phyloP scores from a whole-genome alignment of 1,140 invertebrate species.

The Teleopsis dalmanni region DNA sequence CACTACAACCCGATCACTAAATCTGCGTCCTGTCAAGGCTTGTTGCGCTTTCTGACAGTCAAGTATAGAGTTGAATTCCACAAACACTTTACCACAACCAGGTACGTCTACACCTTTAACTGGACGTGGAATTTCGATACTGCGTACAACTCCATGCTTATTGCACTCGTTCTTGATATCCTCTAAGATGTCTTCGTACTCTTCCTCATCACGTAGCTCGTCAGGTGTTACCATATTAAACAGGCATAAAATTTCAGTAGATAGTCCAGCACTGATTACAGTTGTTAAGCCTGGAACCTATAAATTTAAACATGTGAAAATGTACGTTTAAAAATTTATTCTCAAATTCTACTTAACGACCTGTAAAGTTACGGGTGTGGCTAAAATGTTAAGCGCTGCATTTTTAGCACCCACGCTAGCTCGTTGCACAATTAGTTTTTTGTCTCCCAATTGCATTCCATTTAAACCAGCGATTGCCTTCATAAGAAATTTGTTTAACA shows the following conservation, averaged over 20 bases:
- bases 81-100: conserved; percentile 98
- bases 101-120: conserved; percentile 96
- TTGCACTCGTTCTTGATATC: conserved; percentile 98
- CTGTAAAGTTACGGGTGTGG: conserved; percentile 67
- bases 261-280: conserved; percentile 79
- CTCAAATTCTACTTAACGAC: background rate
- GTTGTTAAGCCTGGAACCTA: conserved; percentile 89
- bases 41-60: conserved; percentile 99
- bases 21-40: conserved; percentile 93
- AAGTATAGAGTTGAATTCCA: conserved; percentile 92
- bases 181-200: conserved; percentile 98
- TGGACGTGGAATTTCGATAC: conserved; percentile 95
- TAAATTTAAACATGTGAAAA: too few species aligned
- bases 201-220: conserved; percentile 95
- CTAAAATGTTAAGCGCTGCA: conserved; percentile 70
- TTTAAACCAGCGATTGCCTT: conserved; percentile 97
- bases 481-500: too few species aligned
- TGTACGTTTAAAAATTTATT: too few species aligned
- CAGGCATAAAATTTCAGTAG: conserved; percentile 94
- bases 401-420: conserved; percentile 94
- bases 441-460: conserved; percentile 99
- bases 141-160: conserved; percentile 92
- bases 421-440: conserved; percentile 96
- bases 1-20: conserved; percentile 96
- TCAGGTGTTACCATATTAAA: conserved; percentile 99